These are phyloP conservation scores for Podarcis cretensis DNA, from an alignment of 2,113 vertebrate species.

Conservation along the genomic window DNA sequence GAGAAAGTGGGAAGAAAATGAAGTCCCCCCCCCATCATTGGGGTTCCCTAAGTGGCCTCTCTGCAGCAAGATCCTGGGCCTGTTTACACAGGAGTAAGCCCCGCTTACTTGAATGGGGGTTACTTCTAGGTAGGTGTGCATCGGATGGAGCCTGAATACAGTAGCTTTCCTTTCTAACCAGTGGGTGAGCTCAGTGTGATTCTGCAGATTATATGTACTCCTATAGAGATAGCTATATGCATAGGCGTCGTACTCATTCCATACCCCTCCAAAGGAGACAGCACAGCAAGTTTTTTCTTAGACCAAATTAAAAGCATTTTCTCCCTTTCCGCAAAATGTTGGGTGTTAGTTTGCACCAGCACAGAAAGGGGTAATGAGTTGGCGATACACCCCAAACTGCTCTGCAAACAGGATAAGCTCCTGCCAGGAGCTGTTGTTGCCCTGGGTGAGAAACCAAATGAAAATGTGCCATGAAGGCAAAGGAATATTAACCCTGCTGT, in stretches of 20 bases:
- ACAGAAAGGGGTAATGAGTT: not conserved
- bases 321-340: not conserved
- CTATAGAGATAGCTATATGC: not conserved
- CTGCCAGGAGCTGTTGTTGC: not conserved
- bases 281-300: not conserved
- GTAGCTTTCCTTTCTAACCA: not conserved
- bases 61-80: too few relatives aligned
- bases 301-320: too few relatives aligned
- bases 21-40: not conserved
- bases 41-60: not conserved
- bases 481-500: not conserved
- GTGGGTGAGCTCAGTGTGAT: not conserved
- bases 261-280: not conserved
- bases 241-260: not conserved
- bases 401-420: not conserved
- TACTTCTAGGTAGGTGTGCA: not conserved
- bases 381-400: too few relatives aligned
- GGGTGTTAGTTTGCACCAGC: too few relatives aligned
- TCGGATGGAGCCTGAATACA: not conserved
- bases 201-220: not conserved
- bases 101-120: not conserved
- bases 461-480: too few relatives aligned
- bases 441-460: not conserved
- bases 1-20: constrained; percentile 12
- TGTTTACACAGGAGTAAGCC: not conserved